Evolutionary conservation across 1,140 invertebrate species (phyloP).

Genomic region (Mylabris phalerata): DNA sequence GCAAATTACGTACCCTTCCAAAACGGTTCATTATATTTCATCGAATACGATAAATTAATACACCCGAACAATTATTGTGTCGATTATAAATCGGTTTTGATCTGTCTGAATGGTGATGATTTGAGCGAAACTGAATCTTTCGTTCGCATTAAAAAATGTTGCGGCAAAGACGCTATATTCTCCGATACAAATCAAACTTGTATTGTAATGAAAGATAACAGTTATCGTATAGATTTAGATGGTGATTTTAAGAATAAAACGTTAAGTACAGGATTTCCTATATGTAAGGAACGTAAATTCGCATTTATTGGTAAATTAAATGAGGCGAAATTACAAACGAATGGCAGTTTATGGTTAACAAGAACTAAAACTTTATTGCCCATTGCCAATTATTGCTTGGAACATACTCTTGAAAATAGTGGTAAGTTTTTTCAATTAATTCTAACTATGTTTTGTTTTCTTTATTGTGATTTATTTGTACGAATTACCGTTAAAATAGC

Average conservation of each 20-base stretch:
- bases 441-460: too few relatives aligned
- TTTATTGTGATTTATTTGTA: neutral
- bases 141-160: constrained; percentile 50
- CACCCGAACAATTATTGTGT: constrained; percentile 30
- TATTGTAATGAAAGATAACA: constrained; percentile 14
- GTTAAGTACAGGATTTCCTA: constrained; percentile 46
- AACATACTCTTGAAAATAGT: constrained; percentile 47
- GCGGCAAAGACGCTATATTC: constrained; percentile 51
- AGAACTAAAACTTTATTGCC: constrained; percentile 40
- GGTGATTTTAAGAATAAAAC: constrained; percentile 26
- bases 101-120: constrained; percentile 21
- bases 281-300: constrained; percentile 39
- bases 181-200: constrained; percentile 46
- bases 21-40: constrained; percentile 27
- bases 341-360: constrained; percentile 44
- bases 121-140: neutral
- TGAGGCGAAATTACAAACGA: constrained; percentile 43
- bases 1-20: constrained; percentile 25
- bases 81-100: constrained; percentile 27
- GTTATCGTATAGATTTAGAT: constrained; percentile 24
- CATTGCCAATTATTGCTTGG: constrained; percentile 55
- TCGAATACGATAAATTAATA: constrained; percentile 25
- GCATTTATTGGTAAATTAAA: constrained; percentile 39
- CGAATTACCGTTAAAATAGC: neutral
- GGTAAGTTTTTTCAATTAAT: constrained; percentile 24